Evolutionary conservation across 1,140 invertebrate genomes (phyloP).

Genomic region (Bathynomus jamesi): DNA sequence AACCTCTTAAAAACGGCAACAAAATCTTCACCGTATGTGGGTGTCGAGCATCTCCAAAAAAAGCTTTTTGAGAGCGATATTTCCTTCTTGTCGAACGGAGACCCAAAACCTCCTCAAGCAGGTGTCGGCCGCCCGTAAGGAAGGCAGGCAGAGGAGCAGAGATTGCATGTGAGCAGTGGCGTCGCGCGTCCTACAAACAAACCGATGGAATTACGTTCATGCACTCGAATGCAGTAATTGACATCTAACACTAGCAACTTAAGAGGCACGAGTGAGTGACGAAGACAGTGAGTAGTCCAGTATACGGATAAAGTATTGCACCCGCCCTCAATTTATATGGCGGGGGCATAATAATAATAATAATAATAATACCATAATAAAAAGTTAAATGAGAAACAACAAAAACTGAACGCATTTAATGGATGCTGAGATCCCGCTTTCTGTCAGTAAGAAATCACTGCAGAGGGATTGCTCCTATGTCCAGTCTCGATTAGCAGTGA

Average conservation of each 20-base stretch:
- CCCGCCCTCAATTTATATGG: not conserved
- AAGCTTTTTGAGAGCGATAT: slow-evolving; percentile 90
- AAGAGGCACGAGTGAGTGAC: not conserved
- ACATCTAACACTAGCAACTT: slow-evolving; percentile 2
- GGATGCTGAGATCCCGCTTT: too few relatives aligned
- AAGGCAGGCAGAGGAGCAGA: slow-evolving; percentile 77
- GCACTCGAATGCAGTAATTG: not conserved
- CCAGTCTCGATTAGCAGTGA: too few relatives aligned
- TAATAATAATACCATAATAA: too few relatives aligned
- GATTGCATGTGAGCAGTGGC: slow-evolving; percentile 65
- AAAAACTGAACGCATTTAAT: too few relatives aligned
- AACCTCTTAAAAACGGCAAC: too few relatives aligned
- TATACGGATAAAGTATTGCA: not conserved
- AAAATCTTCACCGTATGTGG: too few relatives aligned
- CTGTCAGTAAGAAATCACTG: too few relatives aligned
- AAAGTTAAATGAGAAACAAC: slow-evolving; percentile 2
- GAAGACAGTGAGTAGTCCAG: not conserved
- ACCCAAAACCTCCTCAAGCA: slow-evolving; percentile 85
- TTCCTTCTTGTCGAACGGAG: slow-evolving; percentile 72
- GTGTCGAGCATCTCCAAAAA: slow-evolving; percentile 91
- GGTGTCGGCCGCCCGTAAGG: slow-evolving; percentile 78
- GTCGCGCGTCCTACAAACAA: slow-evolving; percentile 54
- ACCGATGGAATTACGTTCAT: slow-evolving; percentile 10
- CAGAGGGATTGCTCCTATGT: too few relatives aligned
- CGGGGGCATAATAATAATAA: slow-evolving; percentile 12